Conservation (phyloP, 1,140 invertebrate species). For the Mactra quadrangularis region DNA sequence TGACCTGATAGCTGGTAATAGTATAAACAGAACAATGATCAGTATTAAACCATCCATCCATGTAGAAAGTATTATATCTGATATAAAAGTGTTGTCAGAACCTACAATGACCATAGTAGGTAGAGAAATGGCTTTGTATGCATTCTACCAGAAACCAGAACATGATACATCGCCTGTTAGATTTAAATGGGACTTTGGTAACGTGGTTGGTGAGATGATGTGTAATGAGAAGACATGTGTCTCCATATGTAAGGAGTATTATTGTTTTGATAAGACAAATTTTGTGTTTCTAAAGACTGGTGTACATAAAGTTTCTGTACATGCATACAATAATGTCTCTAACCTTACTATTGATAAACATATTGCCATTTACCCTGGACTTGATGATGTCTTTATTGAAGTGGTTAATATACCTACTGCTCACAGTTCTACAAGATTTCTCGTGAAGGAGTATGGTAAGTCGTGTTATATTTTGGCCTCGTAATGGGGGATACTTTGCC, state of each 20-base stretch:
- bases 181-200: too few relatives aligned
- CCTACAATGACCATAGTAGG: neutral
- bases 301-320: conserved; percentile 13
- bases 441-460: conserved; percentile 25
- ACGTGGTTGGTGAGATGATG: too few relatives aligned
- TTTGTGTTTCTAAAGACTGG: conserved; percentile 5
- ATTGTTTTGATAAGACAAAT: neutral
- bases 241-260: neutral
- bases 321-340: conserved; percentile 30
- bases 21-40: conserved; percentile 5
- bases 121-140: neutral
- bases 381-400: conserved; percentile 11
- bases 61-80: conserved; percentile 11
- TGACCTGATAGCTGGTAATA: conserved; percentile 8
- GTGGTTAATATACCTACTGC: neutral
- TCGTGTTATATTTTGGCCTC: too few relatives aligned
- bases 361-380: neutral
- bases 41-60: neutral
- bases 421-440: conserved; percentile 16
- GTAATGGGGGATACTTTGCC: too few relatives aligned
- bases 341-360: neutral
- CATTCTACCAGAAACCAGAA: neutral
- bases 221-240: neutral
- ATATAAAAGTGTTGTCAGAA: conserved; percentile 2
- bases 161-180: too few relatives aligned